Conservation (phyloP, 1,140 invertebrate genomes). For the Trichonephila clavipes region DNA sequence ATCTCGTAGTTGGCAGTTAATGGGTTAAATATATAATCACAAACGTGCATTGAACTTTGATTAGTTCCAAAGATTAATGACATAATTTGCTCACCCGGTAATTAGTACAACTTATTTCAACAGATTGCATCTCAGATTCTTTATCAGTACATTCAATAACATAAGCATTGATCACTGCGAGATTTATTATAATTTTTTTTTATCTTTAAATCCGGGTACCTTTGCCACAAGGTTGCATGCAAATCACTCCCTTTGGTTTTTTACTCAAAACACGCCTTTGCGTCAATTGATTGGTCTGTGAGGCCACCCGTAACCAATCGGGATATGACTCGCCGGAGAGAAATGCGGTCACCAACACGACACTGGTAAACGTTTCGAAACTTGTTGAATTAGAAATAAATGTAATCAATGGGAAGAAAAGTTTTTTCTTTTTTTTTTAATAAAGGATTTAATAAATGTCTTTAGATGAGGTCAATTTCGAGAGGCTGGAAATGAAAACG, state of each 20-base stretch:
- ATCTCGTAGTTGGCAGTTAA: too few relatives aligned
- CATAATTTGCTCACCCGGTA: too few relatives aligned
- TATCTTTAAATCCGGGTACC: neutral
- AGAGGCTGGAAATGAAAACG: neutral
- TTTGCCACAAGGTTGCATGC: slow-evolving; percentile 19
- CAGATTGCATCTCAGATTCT: too few relatives aligned
- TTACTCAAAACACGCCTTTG: neutral
- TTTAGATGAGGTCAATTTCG: slow-evolving; percentile 35
- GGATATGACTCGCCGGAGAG: neutral
- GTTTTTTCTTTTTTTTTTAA: neutral
- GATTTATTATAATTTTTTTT: neutral
- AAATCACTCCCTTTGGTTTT: neutral
- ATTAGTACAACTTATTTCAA: too few relatives aligned
- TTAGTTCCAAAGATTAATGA: too few relatives aligned
- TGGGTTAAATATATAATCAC: too few relatives aligned
- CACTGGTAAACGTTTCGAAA: slow-evolving; percentile 1
- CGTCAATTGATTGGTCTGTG: slow-evolving; percentile 3
- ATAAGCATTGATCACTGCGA: neutral
- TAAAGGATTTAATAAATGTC: neutral
- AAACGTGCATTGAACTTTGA: too few relatives aligned
- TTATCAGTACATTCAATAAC: too few relatives aligned
- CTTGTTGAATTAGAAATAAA: neutral
- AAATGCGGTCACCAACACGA: slow-evolving; percentile 29
- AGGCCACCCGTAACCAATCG: slow-evolving; percentile 31
- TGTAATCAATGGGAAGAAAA: neutral